Conservation (phyloP, 2,888 invertebrate species). For the Agrenia bidenticulata region DNA sequence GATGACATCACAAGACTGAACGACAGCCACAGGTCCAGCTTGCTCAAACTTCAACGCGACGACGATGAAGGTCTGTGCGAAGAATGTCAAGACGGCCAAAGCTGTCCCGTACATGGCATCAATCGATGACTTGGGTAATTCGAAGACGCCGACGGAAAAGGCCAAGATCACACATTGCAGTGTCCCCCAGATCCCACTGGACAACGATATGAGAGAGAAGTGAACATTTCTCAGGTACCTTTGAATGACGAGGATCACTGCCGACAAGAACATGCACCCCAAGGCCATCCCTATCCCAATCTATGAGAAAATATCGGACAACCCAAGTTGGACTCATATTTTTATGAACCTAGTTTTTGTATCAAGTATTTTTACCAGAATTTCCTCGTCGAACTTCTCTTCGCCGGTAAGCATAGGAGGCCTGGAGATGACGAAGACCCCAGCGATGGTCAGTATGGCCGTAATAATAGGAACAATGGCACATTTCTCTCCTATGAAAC, state of each 20-base stretch:
- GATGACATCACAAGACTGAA: slow-evolving; percentile 27
- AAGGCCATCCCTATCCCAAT: slow-evolving; percentile 24
- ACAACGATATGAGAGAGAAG: slow-evolving; percentile 23
- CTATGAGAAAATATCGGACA: background rate
- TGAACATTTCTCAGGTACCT: slow-evolving; percentile 23
- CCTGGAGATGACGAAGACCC: slow-evolving; percentile 30
- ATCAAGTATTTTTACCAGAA: slow-evolving; percentile 28
- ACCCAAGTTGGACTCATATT: background rate
- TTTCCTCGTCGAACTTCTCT: slow-evolving; percentile 19
- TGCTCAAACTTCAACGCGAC: slow-evolving; percentile 24
- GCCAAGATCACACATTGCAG: slow-evolving; percentile 21
- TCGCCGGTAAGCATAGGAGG: slow-evolving; percentile 27
- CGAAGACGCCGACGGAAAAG: slow-evolving; percentile 17
- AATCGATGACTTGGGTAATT: slow-evolving; percentile 10
- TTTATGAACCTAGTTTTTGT: too few species aligned
- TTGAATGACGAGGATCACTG: slow-evolving; percentile 22
- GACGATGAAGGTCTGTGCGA: slow-evolving; percentile 20
- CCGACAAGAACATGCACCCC: slow-evolving; percentile 23
- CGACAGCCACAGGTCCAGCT: slow-evolving; percentile 20
- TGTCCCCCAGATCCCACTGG: slow-evolving; percentile 29
- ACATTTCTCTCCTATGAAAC: slow-evolving; percentile 29
- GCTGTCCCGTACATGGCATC: slow-evolving; percentile 12
- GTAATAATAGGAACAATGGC: slow-evolving; percentile 26
- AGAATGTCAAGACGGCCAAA: slow-evolving; percentile 18
- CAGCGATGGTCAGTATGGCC: slow-evolving; percentile 20